Evolutionary conservation across 2,797 vertebrate species (phyloP).

Genomic region (Uromys caudimaculatus): DNA sequence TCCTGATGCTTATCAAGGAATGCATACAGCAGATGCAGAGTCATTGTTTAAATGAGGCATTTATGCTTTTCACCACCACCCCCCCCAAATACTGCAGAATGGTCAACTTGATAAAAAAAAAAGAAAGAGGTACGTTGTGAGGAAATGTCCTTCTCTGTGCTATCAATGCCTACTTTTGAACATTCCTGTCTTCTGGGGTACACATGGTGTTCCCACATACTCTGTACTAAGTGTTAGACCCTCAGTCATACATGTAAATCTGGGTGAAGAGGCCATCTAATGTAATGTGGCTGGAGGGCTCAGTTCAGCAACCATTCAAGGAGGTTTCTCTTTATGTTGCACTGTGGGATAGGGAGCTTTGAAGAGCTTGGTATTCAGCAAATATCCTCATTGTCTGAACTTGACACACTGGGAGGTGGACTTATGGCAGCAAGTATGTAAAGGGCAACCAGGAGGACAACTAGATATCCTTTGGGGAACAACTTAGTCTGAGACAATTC

Average conservation of each 20-base stretch:
- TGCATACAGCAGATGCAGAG: accelerated
- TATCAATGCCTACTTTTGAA: background rate
- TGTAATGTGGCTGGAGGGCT: background rate
- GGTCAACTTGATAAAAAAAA: slow-evolving; percentile 88
- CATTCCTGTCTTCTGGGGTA: background rate
- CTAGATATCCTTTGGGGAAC: background rate
- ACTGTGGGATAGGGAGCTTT: background rate
- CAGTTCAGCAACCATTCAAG: background rate
- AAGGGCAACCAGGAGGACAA: background rate
- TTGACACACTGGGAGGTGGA: background rate
- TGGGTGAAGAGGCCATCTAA: background rate
- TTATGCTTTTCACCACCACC: background rate
- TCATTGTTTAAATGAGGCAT: background rate
- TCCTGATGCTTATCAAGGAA: background rate
- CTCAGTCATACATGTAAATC: too few relatives aligned
- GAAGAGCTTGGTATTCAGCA: background rate
- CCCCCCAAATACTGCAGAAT: slow-evolving; percentile 87
- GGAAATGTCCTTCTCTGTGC: background rate
- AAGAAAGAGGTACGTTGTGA: slow-evolving; percentile 87
- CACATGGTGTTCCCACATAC: background rate
- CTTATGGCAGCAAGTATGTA: background rate
- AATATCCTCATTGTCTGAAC: background rate
- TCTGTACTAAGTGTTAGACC: background rate
- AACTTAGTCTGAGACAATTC: background rate
- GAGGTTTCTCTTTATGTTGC: background rate